Conservation (phyloP, 2,888 invertebrate species). For the Bedellia somnulentella region DNA sequence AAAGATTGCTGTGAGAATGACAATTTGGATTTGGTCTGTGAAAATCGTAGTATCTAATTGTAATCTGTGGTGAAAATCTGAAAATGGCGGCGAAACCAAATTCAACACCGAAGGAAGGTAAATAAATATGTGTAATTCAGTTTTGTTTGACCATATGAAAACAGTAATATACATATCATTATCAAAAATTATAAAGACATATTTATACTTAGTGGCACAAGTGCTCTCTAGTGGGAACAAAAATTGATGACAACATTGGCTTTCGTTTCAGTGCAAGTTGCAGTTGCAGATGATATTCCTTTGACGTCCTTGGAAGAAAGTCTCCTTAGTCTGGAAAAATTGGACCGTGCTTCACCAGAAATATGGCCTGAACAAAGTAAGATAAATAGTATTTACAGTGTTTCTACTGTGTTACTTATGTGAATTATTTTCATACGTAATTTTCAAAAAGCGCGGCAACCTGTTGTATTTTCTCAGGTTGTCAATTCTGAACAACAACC, state of each 20-base stretch:
- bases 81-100: slow-evolving; percentile 71
- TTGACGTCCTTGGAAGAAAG: slow-evolving; percentile 67
- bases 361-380: slow-evolving; percentile 96
- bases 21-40: not conserved
- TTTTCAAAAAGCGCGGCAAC: slow-evolving; percentile 50
- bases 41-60: too few species aligned
- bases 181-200: too few species aligned
- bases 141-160: too few species aligned
- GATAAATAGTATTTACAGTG: slow-evolving; percentile 17
- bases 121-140: slow-evolving; percentile 15
- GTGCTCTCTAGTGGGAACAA: too few species aligned
- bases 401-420: not conserved
- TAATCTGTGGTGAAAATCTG: slow-evolving; percentile 15
- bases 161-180: too few species aligned
- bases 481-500: slow-evolving; percentile 28
- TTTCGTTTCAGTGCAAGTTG: slow-evolving; percentile 26
- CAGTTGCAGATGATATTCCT: slow-evolving; percentile 49
- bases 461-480: slow-evolving; percentile 25
- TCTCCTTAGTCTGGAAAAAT: slow-evolving; percentile 84
- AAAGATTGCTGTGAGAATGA: not conserved
- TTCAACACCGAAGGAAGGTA: slow-evolving; percentile 65
- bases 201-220: too few species aligned
- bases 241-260: too few species aligned
- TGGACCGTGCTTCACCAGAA: slow-evolving; percentile 94
- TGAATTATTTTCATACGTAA: slow-evolving; percentile 8